Evolutionary conservation across 2,888 invertebrate genomes (phyloP), one percentile per base, ranked within the genome.

Genomic region (Agrenia bidenticulata): DNA sequence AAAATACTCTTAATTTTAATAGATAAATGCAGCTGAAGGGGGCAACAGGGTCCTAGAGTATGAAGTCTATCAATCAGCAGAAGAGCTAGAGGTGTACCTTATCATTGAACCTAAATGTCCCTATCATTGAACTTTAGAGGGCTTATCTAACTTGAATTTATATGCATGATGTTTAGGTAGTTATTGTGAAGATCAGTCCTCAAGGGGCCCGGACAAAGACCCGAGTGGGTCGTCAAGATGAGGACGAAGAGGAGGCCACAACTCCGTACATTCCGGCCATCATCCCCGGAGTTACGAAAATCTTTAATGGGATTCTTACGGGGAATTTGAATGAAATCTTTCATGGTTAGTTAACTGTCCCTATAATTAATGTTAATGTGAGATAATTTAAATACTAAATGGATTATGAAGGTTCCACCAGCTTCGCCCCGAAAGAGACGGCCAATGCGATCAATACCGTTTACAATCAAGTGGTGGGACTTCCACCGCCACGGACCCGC

Each of bases 401-500:
- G 15, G 39, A 15, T 11, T 39, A 15, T 11, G 15, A 39, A 55
- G 55, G 70, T 5, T 62, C 70, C 0, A 63, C 64, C 1, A 63
- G 65, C 19, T 70, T 70, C 24, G 70, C 70, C 2, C 67, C 70
- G 2, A 63, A 60, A 42, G 65, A 70, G 32, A 50, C 57, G 1
- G 67, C 63, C 19, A 45, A 63, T 39, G 58, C 50, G 5, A 67
- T 70, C 15, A 64, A 67, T 41, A 45, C 63, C 1, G 67, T 70
- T 15, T 70, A 70, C 63, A 70, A 70, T 19, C 60, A 62, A n/a
- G 63, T 70, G 1, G 70, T 70, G 0, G 70, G 70, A n/a, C 27
- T 70, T 21, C 63, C 67, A 0, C 63, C 60, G 1, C 70, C 70
- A 19, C n/a, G 17, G 4, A 45, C 63, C 15, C 51, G 57, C 21